phyloP scores from a whole-genome alignment of 2,888 invertebrate genomes.

The Diloba caeruleocephala region DNA sequence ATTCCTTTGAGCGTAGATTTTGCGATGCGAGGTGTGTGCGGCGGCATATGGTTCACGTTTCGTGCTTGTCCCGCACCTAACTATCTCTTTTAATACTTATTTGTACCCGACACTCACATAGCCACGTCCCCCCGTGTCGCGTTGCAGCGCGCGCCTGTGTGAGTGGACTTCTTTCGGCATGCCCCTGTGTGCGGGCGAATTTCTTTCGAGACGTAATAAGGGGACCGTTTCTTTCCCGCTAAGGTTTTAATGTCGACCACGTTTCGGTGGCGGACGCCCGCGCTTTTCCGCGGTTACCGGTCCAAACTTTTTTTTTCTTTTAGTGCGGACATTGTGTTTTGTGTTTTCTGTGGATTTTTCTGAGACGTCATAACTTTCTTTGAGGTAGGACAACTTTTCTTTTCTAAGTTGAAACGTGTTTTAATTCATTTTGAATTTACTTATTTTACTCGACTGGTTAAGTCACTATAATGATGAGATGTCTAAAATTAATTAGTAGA shows the following conservation, averaged over 20 bases:
- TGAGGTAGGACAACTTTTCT: constrained; percentile 46
- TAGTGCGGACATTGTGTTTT: constrained; percentile 68
- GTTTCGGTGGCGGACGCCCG: constrained; percentile 88
- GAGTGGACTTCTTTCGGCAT: constrained; percentile 84
- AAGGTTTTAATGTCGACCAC: constrained; percentile 89
- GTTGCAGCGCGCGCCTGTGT: constrained; percentile 75
- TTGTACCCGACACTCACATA: constrained; percentile 81
- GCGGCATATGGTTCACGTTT: constrained; percentile 72
- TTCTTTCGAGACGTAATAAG: constrained; percentile 89
- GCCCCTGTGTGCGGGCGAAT: constrained; percentile 86
- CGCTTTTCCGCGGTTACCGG: constrained; percentile 83
- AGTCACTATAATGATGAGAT: constrained; percentile 44
- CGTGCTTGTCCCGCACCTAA: constrained; percentile 81
- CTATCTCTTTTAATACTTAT: constrained; percentile 89
- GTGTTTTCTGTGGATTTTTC: constrained; percentile 64
- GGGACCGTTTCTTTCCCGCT: constrained; percentile 89
- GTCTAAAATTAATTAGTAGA: constrained; percentile 74
- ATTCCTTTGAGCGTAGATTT: constrained; percentile 58
- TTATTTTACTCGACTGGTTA: constrained; percentile 12
- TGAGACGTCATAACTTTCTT: constrained; percentile 37
- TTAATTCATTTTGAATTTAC: constrained; percentile 12
- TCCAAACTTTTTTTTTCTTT: constrained; percentile 73
- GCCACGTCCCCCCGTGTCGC: constrained; percentile 74
- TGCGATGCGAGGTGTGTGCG: constrained; percentile 54
- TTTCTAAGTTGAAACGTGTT: constrained; percentile 6